These are phyloP conservation scores for Lagopus muta DNA, from an alignment of 2,113 vertebrate genomes.

Conservation along the genomic window DNA sequence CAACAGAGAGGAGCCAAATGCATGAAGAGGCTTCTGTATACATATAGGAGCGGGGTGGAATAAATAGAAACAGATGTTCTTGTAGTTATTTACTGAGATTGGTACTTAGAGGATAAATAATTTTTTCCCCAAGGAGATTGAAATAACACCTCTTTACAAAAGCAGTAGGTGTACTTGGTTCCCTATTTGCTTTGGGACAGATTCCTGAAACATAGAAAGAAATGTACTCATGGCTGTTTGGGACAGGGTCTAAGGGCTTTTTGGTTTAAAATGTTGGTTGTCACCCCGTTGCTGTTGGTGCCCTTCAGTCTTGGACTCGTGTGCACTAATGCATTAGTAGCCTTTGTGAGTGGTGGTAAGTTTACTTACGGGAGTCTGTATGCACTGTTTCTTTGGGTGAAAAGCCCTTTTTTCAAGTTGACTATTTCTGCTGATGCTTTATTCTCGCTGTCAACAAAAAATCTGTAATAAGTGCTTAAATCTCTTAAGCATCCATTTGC, in stretches of 20 bases:
- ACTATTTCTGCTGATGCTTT: not conserved
- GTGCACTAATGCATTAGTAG: not conserved
- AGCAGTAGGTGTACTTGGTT: not conserved
- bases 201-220: accelerated
- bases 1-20: not conserved
- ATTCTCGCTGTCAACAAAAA: not conserved
- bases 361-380: not conserved
- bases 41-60: not conserved
- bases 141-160: not conserved
- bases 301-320: not conserved
- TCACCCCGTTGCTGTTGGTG: not conserved
- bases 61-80: not conserved
- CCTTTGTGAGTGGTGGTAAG: not conserved
- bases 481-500: not conserved
- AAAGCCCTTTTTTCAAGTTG: not conserved
- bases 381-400: not conserved
- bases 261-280: not conserved
- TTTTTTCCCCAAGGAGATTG: not conserved
- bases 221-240: not conserved
- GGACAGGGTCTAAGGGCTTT: not conserved
- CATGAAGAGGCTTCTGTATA: not conserved
- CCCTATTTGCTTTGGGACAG: not conserved
- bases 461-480: not conserved
- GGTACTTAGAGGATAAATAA: not conserved
- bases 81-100: not conserved